Evolutionary conservation across 1,140 invertebrate genomes (phyloP), one percentile per base, ranked within the genome.

Genomic region (Aphelenchoides besseyi): DNA sequence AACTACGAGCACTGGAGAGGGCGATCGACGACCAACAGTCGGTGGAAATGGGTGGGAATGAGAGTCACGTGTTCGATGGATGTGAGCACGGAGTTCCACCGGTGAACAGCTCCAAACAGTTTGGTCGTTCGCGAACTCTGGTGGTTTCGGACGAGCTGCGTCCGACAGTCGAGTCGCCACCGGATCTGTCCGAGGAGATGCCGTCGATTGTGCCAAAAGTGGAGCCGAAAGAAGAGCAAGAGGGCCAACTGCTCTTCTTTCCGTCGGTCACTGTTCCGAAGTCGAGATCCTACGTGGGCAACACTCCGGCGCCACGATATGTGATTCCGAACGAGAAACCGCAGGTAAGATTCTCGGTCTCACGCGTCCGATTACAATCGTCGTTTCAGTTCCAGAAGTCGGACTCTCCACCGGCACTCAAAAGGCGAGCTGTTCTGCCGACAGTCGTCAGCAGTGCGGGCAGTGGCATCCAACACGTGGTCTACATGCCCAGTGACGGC

Each of bases 61-160:
- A 48, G 41, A 48, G 41, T 23, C 41, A 23, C 41, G 12, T 48
- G 41, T 48, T 48, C 5, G 55, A 59, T 8, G 55, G 5, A 33
- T 59, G 55, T 23, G 55, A 59, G 23, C 5, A 33, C 55, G 55
- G 55, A 33, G 5, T 18, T 5, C 41, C 41, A 23, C 41, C 41
- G 41, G 12, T 48, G 41, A 48, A 48, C 41, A 23, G 12, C 23
- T 48, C 41, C 41, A 59, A 59, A 5, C 5, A 18, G 5, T 59
- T 59, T 23, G 55, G 55, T 8, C 55, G 55, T 33, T 59, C 55
- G 18, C 55, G 55, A 28, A 59, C 55, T 28, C 55, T 59, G 12
- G 5, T 23, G 5, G 55, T 59, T 8, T 5, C 32, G 12, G 18
- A 5, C 18, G n/a, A n/a, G n/a, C n/a, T n/a, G n/a, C n/a, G n/a